Evolutionary conservation across 2,797 vertebrate species (phyloP), one percentile per base, ranked within the genome.

Genomic region (Percopsis omiscomaycus): DNA sequence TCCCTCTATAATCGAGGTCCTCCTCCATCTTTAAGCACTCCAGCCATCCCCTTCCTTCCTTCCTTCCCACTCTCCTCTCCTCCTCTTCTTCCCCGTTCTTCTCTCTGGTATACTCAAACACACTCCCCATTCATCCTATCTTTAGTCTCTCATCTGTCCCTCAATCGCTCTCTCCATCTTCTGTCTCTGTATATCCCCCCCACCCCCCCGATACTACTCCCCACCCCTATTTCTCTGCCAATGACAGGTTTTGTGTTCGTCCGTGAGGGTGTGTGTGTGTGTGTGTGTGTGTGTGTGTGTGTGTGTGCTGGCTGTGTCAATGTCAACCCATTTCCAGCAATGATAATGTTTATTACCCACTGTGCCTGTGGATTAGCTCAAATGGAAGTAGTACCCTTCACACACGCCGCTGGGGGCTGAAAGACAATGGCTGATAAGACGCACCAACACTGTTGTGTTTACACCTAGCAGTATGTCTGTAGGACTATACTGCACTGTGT

Each of bases 261-360:
- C 60, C 83, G 81, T 65, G 59, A 53, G 67, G 78, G 78, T 76
- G 16, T n/a, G 15, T 22, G 16, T 8, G 6, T n/a, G 16, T 81
- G 16, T 22, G 22, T 51, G 66, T 78, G 81, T 75, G 84, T 87
- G 84, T 91, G 22, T 5, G 6, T 37, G 82, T 77, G 80, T 66
- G 62, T 82, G 80, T 64, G 57, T 37, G 0, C 8, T 51, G 66
- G 79, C 82, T 75, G 84, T 87, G 84, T 91, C 86, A 91, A 90
- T 90, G 90, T 90, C 88, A 91, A 89, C 72, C 86, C 81, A 85
- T 89, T 90, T 79, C 64, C 83, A 87, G 84, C 88, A 90, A 91
- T 91, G 86, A 87, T 89, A 92, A 91, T 89, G 86, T 91, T 89
- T 91, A 91, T 91, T 89, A 88, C 87, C 85, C 82, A 78, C 83